Percentiles rank a stretch among this genome's conserved stretches.
phyloP scores from a whole-genome alignment of 1,140 invertebrate species.

The Andrena cerasifolii region DNA sequence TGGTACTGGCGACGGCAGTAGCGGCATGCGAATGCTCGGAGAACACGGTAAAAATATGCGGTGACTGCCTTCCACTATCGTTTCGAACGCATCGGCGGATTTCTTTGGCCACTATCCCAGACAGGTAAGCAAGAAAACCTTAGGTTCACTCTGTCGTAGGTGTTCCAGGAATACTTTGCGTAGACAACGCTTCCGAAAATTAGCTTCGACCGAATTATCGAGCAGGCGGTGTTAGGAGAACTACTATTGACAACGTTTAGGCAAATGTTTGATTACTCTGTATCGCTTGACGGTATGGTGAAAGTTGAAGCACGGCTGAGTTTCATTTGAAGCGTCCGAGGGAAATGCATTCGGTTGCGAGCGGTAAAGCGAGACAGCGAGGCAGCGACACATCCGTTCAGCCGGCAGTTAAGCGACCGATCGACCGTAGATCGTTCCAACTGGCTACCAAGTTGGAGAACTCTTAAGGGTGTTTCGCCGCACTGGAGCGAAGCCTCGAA shows the following conservation, averaged over 20 bases:
- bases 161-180: neutral
- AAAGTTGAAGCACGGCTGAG: neutral
- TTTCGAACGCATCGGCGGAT: conserved; percentile 24
- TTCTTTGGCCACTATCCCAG: conserved; percentile 17
- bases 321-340: neutral
- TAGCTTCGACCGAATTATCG: neutral
- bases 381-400: neutral
- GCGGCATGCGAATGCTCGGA: conserved; percentile 54
- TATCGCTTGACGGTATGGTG: too few relatives aligned
- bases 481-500: too few relatives aligned
- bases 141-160: too few relatives aligned
- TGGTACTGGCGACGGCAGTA: conserved; percentile 32
- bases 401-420: neutral
- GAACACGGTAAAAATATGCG: conserved; percentile 57
- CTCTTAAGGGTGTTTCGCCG: conserved; percentile 22
- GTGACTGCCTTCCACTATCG: conserved; percentile 29
- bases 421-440: neutral
- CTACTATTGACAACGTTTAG: neutral
- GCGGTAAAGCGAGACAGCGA: too few relatives aligned
- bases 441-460: conserved; percentile 34
- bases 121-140: conserved; percentile 52
- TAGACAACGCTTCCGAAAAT: neutral
- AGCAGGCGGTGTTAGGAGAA: neutral
- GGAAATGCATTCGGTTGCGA: neutral
- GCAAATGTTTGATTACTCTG: neutral